phyloP scores from a whole-genome alignment of 2,113 vertebrate genomes.

The Otus sunia region DNA sequence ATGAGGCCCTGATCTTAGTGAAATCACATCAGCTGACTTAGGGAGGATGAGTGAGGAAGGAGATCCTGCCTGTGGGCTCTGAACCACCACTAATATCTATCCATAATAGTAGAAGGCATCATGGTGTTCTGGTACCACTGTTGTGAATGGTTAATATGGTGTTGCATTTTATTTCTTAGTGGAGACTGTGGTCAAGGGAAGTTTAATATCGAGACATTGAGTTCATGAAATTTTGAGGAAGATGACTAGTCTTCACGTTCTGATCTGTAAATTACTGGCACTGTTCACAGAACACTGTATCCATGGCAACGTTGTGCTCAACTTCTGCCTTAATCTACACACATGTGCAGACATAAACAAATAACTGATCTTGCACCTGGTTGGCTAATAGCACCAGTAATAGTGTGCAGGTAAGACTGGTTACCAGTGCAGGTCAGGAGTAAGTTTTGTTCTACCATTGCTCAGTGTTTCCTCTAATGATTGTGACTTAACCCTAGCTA shows the following conservation, averaged over 20 bases:
- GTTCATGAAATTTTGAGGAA: neutral
- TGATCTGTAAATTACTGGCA: neutral
- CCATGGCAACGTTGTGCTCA: constrained; percentile 22
- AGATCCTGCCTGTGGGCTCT: neutral
- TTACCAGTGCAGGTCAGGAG: neutral
- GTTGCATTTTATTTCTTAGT: neutral
- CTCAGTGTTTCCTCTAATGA: neutral
- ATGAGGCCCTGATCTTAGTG: neutral
- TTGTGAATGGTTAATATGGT: neutral
- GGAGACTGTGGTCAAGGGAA: neutral
- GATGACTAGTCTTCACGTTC: neutral
- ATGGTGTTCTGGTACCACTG: neutral
- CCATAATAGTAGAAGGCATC: neutral
- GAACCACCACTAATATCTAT: neutral
- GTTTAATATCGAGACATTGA: neutral
- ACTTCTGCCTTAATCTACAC: neutral
- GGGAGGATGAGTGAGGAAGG: neutral
- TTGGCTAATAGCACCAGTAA: neutral
- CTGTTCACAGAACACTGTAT: neutral
- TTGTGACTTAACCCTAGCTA: neutral
- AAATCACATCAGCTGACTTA: neutral
- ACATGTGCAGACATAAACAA: neutral
- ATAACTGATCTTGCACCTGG: neutral
- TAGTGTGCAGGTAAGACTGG: neutral
- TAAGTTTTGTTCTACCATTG: neutral